These are phyloP conservation scores for Sitophilus oryzae DNA, from an alignment of 1,140 invertebrate species.

Conservation along the genomic window DNA sequence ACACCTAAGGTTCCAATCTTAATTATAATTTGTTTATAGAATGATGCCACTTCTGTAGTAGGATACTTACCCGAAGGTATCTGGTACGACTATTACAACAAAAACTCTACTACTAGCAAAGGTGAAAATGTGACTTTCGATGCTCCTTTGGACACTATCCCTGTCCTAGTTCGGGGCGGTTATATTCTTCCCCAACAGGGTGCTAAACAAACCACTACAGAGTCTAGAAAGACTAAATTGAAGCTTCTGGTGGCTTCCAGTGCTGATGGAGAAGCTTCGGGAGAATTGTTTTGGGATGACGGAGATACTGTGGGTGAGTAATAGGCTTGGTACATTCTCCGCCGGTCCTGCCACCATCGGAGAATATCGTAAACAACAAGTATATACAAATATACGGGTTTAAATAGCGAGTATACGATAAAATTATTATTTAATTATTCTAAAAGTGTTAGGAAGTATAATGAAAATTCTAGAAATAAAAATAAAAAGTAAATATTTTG, in stretches of 20 bases:
- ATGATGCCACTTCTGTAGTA: constrained; percentile 29
- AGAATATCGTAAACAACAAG: no score
- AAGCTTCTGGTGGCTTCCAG: constrained; percentile 57
- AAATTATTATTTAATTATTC: no score
- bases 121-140: constrained; percentile 50
- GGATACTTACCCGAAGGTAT: constrained; percentile 63
- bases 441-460: no score
- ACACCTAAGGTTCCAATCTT: no score
- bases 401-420: no score
- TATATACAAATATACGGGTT: no score
- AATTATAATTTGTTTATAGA: no score
- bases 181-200: constrained; percentile 64
- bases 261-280: constrained; percentile 48
- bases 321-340: no score
- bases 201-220: constrained; percentile 58
- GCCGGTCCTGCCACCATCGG: no score
- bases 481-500: no score
- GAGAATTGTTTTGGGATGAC: constrained; percentile 72
- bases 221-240: constrained; percentile 54
- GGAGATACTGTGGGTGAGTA: constrained; percentile 60
- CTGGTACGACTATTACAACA: constrained; percentile 68
- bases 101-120: constrained; percentile 44
- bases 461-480: no score
- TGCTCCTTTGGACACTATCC: constrained; percentile 59
- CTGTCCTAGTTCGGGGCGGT: constrained; percentile 65